A percentile compares a stretch with the other conserved stretches of the same genome.
Conservation (phyloP, 2,113 vertebrate genomes). For the Nettapus auritus region DNA sequence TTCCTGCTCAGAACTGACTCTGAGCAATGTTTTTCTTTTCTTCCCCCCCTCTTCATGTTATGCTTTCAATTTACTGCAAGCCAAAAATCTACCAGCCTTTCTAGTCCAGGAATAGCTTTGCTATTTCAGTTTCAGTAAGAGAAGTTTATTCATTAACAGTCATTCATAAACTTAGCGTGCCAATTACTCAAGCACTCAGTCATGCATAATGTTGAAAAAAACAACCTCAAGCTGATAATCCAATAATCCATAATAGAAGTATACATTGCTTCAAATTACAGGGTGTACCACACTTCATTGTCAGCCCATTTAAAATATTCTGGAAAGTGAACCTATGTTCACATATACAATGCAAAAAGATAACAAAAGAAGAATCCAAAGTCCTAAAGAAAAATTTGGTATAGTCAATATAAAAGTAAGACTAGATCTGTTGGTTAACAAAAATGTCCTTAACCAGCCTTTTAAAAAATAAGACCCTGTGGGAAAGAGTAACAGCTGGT, state of each 20-base stretch:
- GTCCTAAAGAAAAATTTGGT: not conserved
- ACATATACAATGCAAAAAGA: not conserved
- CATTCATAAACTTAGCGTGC: conserved; percentile 16
- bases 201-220: not conserved
- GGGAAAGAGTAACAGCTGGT: conserved; percentile 34
- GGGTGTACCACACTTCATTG: not conserved
- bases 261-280: not conserved
- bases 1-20: not conserved
- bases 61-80: not conserved
- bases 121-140: conserved; percentile 20
- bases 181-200: not conserved
- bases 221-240: conserved; percentile 15
- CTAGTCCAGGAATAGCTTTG: conserved; percentile 22
- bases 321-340: not conserved
- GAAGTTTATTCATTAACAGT: conserved; percentile 24
- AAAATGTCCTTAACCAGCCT: not conserved
- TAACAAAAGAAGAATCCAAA: not conserved
- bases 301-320: conserved; percentile 1
- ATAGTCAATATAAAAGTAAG: not conserved
- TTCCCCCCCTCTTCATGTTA: fast-evolving
- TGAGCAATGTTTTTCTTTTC: not conserved
- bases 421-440: conserved; percentile 4
- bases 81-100: conserved; percentile 1
- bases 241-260: conserved; percentile 12
- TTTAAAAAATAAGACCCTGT: conserved; percentile 16